Evolutionary conservation across 2,113 vertebrate species (phyloP).

Genomic region (Emberiza fucata): DNA sequence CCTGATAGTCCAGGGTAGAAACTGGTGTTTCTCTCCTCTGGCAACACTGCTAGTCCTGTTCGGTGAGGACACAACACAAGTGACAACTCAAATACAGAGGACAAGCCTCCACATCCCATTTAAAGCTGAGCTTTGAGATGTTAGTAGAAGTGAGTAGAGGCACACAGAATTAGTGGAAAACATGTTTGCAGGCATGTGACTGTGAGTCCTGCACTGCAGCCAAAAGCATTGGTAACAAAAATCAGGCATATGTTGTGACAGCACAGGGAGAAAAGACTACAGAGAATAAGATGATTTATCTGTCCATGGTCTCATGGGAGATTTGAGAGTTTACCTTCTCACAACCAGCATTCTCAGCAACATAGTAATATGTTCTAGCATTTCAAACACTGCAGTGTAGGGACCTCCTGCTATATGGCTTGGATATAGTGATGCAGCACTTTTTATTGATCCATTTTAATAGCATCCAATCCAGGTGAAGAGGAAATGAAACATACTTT

Average conservation of each 20-base stretch:
- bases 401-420: background rate
- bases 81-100: background rate
- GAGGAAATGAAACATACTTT: background rate
- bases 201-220: background rate
- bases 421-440: background rate
- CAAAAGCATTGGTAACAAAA: background rate
- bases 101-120: background rate
- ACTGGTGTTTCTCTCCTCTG: background rate
- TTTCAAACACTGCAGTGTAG: background rate
- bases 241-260: background rate
- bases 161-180: background rate
- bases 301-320: background rate
- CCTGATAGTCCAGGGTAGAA: background rate
- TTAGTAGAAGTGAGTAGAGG: background rate
- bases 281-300: background rate
- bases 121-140: background rate
- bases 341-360: background rate
- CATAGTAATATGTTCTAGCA: accelerated
- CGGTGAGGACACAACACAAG: background rate
- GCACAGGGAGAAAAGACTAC: background rate
- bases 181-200: background rate
- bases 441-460: background rate
- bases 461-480: background rate
- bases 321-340: background rate
- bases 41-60: background rate